Conservation (phyloP, 2,797 vertebrate species). For the Pristis pectinata region DNA sequence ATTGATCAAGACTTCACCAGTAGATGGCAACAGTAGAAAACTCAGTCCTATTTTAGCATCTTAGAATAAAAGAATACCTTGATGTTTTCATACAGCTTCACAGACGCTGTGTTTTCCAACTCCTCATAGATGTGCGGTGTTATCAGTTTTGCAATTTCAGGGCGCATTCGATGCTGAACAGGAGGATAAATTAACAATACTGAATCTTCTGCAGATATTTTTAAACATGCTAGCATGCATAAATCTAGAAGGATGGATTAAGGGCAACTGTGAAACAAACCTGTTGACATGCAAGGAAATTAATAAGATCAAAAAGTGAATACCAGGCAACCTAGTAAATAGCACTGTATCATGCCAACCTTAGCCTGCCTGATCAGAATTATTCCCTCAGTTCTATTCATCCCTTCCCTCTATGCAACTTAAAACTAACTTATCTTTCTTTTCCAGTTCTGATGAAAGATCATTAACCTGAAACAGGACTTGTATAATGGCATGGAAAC, state of each 20-base stretch:
- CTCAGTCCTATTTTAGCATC: background rate
- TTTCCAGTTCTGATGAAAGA: no score
- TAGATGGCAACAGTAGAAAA: background rate
- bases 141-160: constrained; percentile 45
- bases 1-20: background rate
- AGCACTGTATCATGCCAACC: no score
- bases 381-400: no score
- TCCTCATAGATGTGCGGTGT: constrained; percentile 47
- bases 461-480: no score
- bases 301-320: background rate
- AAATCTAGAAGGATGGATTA: background rate
- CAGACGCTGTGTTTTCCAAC: constrained; percentile 46
- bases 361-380: no score
- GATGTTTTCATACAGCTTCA: constrained; percentile 43
- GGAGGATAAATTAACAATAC: background rate
- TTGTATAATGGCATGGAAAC: no score
- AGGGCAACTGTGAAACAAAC: background rate
- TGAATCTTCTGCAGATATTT: background rate
- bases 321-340: no score
- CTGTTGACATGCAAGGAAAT: background rate
- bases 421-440: no score
- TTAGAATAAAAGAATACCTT: constrained; percentile 43
- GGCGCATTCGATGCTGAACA: constrained; percentile 47
- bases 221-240: background rate
- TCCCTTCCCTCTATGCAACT: no score